A percentile compares a stretch with the other conserved stretches of the same genome.
Evolutionary conservation across 2,888 invertebrate species (phyloP).

Genomic region (Ecdyonurus torrentis): DNA sequence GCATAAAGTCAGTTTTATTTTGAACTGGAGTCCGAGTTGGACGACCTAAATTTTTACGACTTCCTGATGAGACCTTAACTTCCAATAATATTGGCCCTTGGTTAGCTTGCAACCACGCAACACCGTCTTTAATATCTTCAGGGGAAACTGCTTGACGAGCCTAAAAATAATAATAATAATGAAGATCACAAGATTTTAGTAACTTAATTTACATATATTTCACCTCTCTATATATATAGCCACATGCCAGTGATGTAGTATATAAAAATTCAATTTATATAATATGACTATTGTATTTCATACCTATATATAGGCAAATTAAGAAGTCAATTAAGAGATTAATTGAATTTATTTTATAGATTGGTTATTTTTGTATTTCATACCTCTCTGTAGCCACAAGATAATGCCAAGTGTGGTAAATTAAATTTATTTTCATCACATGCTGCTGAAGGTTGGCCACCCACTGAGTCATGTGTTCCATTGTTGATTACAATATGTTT

Average conservation of each 20-base stretch:
- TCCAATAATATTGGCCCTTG: conserved; percentile 26
- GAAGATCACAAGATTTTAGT: too few relatives aligned
- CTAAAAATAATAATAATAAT: conserved; percentile 5
- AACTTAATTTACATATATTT: too few relatives aligned
- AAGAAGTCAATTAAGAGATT: too few relatives aligned
- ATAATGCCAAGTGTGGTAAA: conserved; percentile 20
- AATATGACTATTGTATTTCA: too few relatives aligned
- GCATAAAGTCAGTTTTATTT: conserved; percentile 29
- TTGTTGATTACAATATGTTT: conserved; percentile 29
- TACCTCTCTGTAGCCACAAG: conserved; percentile 24
- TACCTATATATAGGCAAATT: too few relatives aligned
- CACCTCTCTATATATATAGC: too few relatives aligned
- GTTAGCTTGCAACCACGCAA: conserved; percentile 15
- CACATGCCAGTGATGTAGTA: too few relatives aligned
- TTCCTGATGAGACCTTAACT: conserved; percentile 23
- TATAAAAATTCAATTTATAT: too few relatives aligned
- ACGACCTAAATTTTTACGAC: conserved; percentile 25
- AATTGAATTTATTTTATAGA: background rate
- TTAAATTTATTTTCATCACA: conserved; percentile 15
- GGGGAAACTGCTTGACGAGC: conserved; percentile 19
- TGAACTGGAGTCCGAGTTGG: conserved; percentile 27
- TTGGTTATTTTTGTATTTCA: conserved; percentile 15
- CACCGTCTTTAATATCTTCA: conserved; percentile 20
- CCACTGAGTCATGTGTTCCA: conserved; percentile 29
- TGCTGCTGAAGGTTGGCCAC: conserved; percentile 27